Evolutionary conservation across 2,888 invertebrate species (phyloP), one percentile per base, ranked within the genome.

Genomic region (Coenonympha arcania): DNA sequence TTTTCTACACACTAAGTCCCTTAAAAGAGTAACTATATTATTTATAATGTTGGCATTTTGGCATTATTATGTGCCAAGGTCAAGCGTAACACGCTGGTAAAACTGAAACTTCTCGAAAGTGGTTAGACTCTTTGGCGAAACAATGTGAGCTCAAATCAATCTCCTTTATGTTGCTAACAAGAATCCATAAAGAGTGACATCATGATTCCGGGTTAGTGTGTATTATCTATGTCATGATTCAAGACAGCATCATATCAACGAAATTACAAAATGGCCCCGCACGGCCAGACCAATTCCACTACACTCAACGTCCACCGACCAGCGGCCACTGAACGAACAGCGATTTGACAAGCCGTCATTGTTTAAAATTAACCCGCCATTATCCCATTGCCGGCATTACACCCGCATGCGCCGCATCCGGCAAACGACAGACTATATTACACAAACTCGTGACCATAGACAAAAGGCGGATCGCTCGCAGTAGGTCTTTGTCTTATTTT

Each of bases 351-450:
- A 66, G 65, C 64, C 64, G 64, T 66, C 71, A 76, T 79, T 79
- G 78, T 80, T 70, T 69, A 64, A 66, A 58, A 69, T 71, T 66
- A 66, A 33, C 70, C 66, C 64, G 64, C 73, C 71, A 82, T 81
- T 84, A 82, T 80, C 73, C 77, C 71, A 79, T 83, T 83, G 76
- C 70, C 75, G 68, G 69, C 73, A 77, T 77, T 79, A 76, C 65
- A 68, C 82, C 82, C 81, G 81, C 81, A 81, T 81, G 69, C 69
- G 69, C 68, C 62, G 75, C 76, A 75, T 79, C 80, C 80, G 79
- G 73, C 72, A 61, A 63, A 63, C 58, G 50, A 58, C 64, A 74
- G 72, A 69, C 71, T 69, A 69, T 64, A 66, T 71, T 69, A 70
- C 64, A 67, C 63, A 43, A 44, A 50, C 65, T 68, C 78, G 79